A percentile compares a stretch with the other conserved stretches of the same genome.
These are phyloP conservation scores for Octodonta nipae DNA, from an alignment of 2,888 invertebrate genomes.

Conservation along the genomic window DNA sequence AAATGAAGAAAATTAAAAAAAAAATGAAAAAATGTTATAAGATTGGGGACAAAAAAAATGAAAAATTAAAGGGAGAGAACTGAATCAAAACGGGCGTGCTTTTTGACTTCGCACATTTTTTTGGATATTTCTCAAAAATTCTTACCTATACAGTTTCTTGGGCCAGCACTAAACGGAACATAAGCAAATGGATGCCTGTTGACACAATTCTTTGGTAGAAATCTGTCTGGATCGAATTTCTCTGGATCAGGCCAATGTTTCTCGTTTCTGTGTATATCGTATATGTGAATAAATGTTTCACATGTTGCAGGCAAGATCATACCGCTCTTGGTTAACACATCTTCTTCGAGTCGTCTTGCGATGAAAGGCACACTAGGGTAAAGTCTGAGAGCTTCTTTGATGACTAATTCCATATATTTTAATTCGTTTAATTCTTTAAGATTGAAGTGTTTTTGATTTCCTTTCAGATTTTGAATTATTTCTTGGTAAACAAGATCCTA, in stretches of 20 bases:
- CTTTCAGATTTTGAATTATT: constrained; percentile 20
- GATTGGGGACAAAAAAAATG: no score
- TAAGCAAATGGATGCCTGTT: constrained; percentile 49
- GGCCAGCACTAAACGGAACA: constrained; percentile 56
- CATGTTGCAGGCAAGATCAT: constrained; percentile 39
- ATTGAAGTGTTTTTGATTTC: constrained; percentile 16
- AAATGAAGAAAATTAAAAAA: not conserved
- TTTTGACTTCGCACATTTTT: no score
- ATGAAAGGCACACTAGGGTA: constrained; percentile 33
- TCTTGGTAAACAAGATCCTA: constrained; percentile 18
- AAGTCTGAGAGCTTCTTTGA: constrained; percentile 31
- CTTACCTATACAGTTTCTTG: constrained; percentile 53
- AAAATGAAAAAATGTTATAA: constrained; percentile 1
- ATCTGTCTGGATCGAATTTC: constrained; percentile 57
- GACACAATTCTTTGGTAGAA: constrained; percentile 44
- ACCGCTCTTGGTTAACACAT: constrained; percentile 18
- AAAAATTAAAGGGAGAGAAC: no score
- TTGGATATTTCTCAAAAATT: no score
- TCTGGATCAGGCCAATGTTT: constrained; percentile 50
- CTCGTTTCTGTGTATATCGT: constrained; percentile 50
- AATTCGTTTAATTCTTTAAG: constrained; percentile 27
- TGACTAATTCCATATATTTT: constrained; percentile 29
- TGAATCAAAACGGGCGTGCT: no score
- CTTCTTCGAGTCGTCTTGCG: constrained; percentile 23
- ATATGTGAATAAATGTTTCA: constrained; percentile 44